Evolutionary conservation across 1,140 invertebrate species (phyloP).

Genomic region (Microplitis mediator): DNA sequence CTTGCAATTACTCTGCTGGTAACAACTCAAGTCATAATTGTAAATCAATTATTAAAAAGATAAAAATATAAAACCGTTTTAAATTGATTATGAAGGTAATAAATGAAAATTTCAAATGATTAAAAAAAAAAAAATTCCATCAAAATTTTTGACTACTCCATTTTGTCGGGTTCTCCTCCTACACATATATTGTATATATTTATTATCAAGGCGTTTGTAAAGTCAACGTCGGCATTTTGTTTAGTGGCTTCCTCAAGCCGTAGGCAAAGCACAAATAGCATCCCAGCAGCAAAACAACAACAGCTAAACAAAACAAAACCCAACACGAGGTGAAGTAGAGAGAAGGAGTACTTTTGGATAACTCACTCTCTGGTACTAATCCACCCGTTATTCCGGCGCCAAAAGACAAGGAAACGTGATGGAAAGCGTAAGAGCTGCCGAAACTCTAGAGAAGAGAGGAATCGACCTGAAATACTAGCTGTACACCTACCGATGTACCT

Average conservation of each 20-base stretch:
- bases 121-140: too few species aligned
- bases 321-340: conserved; percentile 31
- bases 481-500: not conserved
- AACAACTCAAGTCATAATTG: too few species aligned
- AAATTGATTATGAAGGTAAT: too few species aligned
- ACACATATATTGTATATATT: too few species aligned
- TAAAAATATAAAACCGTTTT: too few species aligned
- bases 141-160: too few species aligned
- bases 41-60: too few species aligned
- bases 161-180: too few species aligned
- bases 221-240: not conserved
- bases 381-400: conserved; percentile 34
- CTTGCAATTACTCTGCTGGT: too few species aligned
- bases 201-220: not conserved
- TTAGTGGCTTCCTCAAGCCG: conserved; percentile 4
- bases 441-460: not conserved
- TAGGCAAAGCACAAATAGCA: not conserved
- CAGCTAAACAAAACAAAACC: conserved; percentile 29
- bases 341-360: conserved; percentile 37
- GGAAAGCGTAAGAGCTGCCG: not conserved
- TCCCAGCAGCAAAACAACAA: too few species aligned
- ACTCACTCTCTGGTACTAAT: conserved; percentile 34
- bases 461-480: too few species aligned
- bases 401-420: conserved; percentile 6
- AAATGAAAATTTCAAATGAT: too few species aligned